Evolutionary conservation across 2,888 invertebrate species (phyloP), one percentile per base, ranked within the genome.

Genomic region (Brassicogethes aeneus): DNA sequence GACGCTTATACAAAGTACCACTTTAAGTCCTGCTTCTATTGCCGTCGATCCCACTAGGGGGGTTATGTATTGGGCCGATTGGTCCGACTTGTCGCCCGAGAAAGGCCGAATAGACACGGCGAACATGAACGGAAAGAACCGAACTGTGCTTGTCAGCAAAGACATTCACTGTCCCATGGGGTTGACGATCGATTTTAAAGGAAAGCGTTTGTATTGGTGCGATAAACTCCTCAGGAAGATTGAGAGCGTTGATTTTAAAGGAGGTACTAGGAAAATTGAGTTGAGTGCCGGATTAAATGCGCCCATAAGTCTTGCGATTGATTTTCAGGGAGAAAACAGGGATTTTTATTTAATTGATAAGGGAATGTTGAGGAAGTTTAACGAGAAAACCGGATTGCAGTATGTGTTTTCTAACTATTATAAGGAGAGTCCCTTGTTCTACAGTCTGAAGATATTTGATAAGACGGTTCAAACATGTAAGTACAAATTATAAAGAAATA

Each of bases 1-100:
- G 53, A 75, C 76, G 10, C 65, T 87, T 13, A 66, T 79, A 12
- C 66, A 71, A 33, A 76, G 75, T 14, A 69, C 61, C 54, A 70
- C 70, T 60, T 70, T 63, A 59, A 76, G 77, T 74, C 78, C 79
- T 56, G 66, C 57, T 3, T 59, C 61, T 0, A 61, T 89, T 52
- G 79, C 73, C 7, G 70, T 89, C 7, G 77, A 85, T 67, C 83
- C 86, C 1, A 68, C 69, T 44, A 69, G 73, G 44, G 85, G 89
- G 69, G 59, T 72, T 17, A 79, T 90, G 75, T 90, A 80, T 69
- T 90, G 86, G 85, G 72, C 81, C 1, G 79, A 81, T 60, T 88
- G 85, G 84, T 72, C 74, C 15, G 65, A 67, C 14, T 62, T 64
- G 12, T 54, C 51, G 51, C 64, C 58, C 2, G 57, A 62, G 38